Percentiles rank a stretch among this genome's conserved stretches.
Evolutionary conservation across 2,113 vertebrate genomes (phyloP).

Genomic region (Dasyurus viverrinus): DNA sequence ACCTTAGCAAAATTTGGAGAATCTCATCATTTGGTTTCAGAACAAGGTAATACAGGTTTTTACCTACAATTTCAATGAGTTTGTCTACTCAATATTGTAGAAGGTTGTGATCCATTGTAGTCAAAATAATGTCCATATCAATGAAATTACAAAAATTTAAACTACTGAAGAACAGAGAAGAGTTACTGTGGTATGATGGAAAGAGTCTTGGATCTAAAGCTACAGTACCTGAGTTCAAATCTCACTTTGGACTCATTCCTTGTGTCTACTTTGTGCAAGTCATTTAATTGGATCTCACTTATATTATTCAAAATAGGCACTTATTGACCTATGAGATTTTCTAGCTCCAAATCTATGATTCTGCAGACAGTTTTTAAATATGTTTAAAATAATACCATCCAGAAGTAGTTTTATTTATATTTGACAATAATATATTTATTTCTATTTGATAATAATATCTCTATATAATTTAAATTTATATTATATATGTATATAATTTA

Average conservation of each 20-base stretch:
- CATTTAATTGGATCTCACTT: neutral
- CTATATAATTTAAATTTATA: no score
- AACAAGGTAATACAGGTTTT: neutral
- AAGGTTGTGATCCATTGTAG: neutral
- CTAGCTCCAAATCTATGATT: neutral
- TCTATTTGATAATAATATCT: neutral
- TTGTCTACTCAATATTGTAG: neutral
- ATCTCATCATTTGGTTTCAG: neutral
- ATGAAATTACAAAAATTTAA: neutral
- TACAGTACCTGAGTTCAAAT: neutral
- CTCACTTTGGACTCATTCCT: neutral
- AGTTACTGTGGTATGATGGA: neutral
- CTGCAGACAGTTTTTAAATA: neutral
- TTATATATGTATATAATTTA: no score
- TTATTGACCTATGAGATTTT: neutral
- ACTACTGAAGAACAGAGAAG: neutral
- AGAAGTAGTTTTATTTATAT: neutral
- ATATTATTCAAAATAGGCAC: neutral
- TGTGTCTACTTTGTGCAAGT: neutral
- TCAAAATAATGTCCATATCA: neutral
- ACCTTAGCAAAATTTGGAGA: neutral
- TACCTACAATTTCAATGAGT: neutral
- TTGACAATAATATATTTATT: neutral
- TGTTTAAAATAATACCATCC: neutral
- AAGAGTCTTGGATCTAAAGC: neutral